Evolutionary conservation across 1,140 invertebrate species (phyloP), one percentile per base, ranked within the genome.

Genomic region (Andrena cerasifolii): DNA sequence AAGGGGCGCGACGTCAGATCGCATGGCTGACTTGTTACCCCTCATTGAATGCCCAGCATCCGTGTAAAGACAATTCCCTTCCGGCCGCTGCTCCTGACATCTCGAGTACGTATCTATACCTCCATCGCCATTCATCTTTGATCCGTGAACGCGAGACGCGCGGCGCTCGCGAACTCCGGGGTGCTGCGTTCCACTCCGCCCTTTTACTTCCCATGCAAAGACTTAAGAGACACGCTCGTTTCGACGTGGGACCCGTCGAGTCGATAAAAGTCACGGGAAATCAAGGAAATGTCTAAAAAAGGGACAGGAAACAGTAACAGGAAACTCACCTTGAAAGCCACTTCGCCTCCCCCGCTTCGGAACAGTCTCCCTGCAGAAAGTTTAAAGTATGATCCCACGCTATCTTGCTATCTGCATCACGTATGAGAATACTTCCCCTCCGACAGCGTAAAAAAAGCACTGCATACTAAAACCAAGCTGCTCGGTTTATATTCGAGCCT

Each of bases 21-120:
- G 63, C 61, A 65, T 58, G 62, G 56, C 21, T 53, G 59, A 82
- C 53, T 82, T 70, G 65, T 68, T 78, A 66, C 70, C 49, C 68
- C 49, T 83, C 82, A 68, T 82, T 65, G 82, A 82, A 72, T 82
- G 67, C 40, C 47, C 79, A 79, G 75, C 56, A 78, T 73, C 67
- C 74, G 56, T 82, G 49, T 72, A 62, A 72, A 83, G 63, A 82
- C 80, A 78, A 79, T 82, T 82, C 49, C 54, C 62, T 83, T 74
- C 75, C 71, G 24, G 67, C 36, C 67, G 45, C 36, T 79, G 68
- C 43, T 36, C 24, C 28, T 54, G 68, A 78, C 75, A 65, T 79
- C 61, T 62, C 73, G 26, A 61, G 61, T 47, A 66, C 66, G 73
- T 56, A n/a, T n/a, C n/a, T n/a, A 28, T 82, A 72, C 63, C 71